A percentile compares a stretch with the other conserved stretches of the same genome.
Evolutionary conservation across 1,140 invertebrate genomes (phyloP).

Genomic region (Neelides sp.): DNA sequence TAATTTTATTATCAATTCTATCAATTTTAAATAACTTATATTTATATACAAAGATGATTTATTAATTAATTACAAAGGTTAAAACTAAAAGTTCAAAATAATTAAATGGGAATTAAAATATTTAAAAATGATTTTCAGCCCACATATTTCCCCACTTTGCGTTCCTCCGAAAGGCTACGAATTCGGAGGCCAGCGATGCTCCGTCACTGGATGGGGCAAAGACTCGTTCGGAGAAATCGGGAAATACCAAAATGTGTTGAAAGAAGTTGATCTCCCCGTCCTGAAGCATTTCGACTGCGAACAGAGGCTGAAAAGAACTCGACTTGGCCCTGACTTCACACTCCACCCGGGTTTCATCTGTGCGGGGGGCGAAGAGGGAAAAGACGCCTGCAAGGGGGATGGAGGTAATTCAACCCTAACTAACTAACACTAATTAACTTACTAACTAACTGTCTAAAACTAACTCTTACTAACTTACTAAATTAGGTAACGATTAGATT

Average conservation of each 20-base stretch:
- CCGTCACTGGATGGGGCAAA: conserved; percentile 90
- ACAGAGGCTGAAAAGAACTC: conserved; percentile 60
- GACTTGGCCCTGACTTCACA: conserved; percentile 69
- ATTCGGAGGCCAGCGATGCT: conserved; percentile 65
- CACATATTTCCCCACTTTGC: conserved; percentile 80
- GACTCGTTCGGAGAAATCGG: conserved; percentile 78
- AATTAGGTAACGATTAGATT: no score
- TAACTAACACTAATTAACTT: conserved; percentile 23
- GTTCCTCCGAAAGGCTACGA: conserved; percentile 64
- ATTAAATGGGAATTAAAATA: neutral
- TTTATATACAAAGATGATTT: no score
- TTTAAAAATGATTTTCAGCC: conserved; percentile 39
- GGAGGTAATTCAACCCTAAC: neutral
- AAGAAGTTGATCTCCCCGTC: conserved; percentile 74
- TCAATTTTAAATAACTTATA: no score
- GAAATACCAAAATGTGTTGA: conserved; percentile 79
- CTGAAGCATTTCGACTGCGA: conserved; percentile 64
- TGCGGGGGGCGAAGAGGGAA: conserved; percentile 58
- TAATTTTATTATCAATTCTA: no score
- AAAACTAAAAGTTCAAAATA: no score
- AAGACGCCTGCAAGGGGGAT: conserved; percentile 40
- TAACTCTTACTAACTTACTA: no score
- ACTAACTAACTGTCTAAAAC: no score
- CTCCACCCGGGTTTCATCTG: conserved; percentile 77
- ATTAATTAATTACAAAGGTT: no score